A percentile compares a stretch with the other conserved stretches of the same genome.
Evolutionary conservation across 2,888 invertebrate genomes (phyloP).

Genomic region (Agapetus fuscipes): DNA sequence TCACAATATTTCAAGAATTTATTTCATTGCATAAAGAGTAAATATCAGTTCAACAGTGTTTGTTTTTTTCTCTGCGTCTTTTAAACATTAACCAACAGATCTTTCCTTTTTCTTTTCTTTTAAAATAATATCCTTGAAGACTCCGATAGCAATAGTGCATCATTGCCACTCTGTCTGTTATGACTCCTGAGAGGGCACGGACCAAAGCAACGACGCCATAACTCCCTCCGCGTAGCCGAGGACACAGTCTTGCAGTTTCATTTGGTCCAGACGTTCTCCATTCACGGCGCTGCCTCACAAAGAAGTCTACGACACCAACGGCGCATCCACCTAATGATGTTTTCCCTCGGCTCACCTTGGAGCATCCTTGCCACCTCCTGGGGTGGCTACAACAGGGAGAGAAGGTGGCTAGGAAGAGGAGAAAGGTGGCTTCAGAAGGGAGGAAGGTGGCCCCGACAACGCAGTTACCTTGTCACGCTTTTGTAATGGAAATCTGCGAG

Average conservation of each 20-base stretch:
- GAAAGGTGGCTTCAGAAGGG: neutral
- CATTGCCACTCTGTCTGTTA: too few species aligned
- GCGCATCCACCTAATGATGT: conserved; percentile 19
- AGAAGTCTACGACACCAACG: conserved; percentile 14
- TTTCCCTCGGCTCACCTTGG: conserved; percentile 12
- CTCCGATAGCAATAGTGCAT: too few species aligned
- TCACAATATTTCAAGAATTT: too few species aligned
- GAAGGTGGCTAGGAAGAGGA: conserved; percentile 7
- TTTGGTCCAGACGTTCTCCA: conserved; percentile 8
- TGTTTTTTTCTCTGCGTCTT: too few species aligned
- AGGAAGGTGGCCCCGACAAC: conserved; percentile 16
- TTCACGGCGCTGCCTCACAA: conserved; percentile 10
- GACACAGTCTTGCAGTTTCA: neutral
- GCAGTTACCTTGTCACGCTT: conserved; percentile 22
- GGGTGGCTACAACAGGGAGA: conserved; percentile 1
- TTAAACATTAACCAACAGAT: too few species aligned
- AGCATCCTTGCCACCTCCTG: neutral
- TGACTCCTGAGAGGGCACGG: too few species aligned
- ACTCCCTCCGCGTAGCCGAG: too few species aligned
- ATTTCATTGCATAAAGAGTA: too few species aligned
- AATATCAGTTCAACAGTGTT: too few species aligned
- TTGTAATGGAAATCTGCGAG: conserved; percentile 23
- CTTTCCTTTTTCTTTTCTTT: too few species aligned
- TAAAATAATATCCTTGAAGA: too few species aligned
- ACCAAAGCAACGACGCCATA: too few species aligned